A percentile compares a stretch with the other conserved stretches of the same genome.
Conservation (phyloP, 2,888 invertebrate species). For the Torymus texanus region DNA sequence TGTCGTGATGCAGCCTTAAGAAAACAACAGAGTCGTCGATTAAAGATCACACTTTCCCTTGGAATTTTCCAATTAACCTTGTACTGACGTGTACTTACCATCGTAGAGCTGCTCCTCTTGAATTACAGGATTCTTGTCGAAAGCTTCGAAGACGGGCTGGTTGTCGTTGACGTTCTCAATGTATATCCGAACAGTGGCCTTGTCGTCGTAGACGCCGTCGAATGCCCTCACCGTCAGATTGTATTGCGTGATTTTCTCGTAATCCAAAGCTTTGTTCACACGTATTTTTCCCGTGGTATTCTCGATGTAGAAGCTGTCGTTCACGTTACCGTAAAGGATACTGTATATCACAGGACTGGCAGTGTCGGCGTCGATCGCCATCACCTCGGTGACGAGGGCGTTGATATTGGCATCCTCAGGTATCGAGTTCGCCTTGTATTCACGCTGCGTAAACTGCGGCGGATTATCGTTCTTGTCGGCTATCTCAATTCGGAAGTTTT, state of each 20-base stretch:
- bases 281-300: slow-evolving; percentile 89
- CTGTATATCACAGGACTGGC: slow-evolving; percentile 91
- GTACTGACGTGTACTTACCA: background rate
- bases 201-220: slow-evolving; percentile 89
- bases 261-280: slow-evolving; percentile 87
- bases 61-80: too few relatives aligned
- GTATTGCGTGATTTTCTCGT: slow-evolving; percentile 90
- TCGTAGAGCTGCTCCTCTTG: slow-evolving; percentile 81
- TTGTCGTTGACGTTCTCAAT: slow-evolving; percentile 96
- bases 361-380: slow-evolving; percentile 91
- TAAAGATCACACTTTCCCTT: too few relatives aligned
- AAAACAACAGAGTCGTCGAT: background rate
- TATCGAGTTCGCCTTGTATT: slow-evolving; percentile 85
- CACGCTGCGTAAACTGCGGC: slow-evolving; percentile 88
- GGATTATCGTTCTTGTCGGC: slow-evolving; percentile 97
- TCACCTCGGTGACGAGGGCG: slow-evolving; percentile 89
- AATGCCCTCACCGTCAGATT: slow-evolving; percentile 88
- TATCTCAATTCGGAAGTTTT: slow-evolving; percentile 92
- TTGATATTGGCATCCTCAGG: slow-evolving; percentile 90
- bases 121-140: slow-evolving; percentile 84
- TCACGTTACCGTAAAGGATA: slow-evolving; percentile 90
- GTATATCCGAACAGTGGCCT: slow-evolving; percentile 88
- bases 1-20: slow-evolving; percentile 70
- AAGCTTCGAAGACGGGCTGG: slow-evolving; percentile 86
- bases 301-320: slow-evolving; percentile 90